phyloP scores from a whole-genome alignment of 2,888 invertebrate genomes.

The Lumbricus terrestris region DNA sequence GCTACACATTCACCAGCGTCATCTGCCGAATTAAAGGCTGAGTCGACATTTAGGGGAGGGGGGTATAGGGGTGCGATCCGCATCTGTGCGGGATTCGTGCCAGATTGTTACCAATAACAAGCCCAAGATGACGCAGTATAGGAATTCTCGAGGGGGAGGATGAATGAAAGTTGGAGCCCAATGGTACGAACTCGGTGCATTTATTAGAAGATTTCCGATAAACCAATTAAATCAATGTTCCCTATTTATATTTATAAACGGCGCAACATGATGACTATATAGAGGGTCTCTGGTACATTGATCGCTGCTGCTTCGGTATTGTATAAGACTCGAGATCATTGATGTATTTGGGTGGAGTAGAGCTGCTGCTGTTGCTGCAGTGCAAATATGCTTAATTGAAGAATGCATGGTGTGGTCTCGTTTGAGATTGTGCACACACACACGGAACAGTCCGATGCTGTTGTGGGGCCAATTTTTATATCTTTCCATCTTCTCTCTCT shows the following conservation, averaged over 20 bases:
- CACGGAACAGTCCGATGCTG: background rate
- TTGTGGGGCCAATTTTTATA: background rate
- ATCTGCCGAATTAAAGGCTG: no score
- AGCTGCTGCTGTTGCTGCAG: background rate
- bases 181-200: background rate
- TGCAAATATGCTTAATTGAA: background rate
- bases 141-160: background rate
- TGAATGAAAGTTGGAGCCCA: background rate
- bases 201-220: background rate
- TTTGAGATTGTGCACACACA: background rate
- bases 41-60: no score
- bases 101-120: no score
- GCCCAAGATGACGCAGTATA: no score
- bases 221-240: background rate
- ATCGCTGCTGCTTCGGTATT: background rate
- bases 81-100: no score
- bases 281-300: background rate
- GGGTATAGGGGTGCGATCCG: no score
- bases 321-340: background rate
- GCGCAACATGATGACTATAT: background rate
- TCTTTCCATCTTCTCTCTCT: background rate
- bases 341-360: background rate
- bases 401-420: no score
- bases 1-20: no score
- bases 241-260: background rate